A percentile compares a stretch with the other conserved stretches of the same genome.
Evolutionary conservation across 2,113 vertebrate species (phyloP).

Genomic region (Hystrix cristata): DNA sequence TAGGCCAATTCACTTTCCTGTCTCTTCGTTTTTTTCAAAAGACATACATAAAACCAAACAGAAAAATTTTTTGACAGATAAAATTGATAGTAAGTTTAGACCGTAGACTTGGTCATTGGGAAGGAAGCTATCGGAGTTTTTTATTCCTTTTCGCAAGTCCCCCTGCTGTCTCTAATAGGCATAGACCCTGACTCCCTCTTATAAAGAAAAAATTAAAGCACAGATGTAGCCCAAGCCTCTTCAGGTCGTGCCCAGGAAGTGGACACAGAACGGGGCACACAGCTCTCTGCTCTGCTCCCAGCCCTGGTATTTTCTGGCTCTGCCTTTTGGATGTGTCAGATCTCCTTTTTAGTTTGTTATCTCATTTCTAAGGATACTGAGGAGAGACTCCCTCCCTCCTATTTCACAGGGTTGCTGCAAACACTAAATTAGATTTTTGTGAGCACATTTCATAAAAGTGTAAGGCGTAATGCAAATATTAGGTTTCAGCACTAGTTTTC

Average conservation of each 20-base stretch:
- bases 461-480: slow-evolving; percentile 19
- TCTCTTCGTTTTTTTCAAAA: slow-evolving; percentile 65
- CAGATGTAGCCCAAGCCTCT: neutral
- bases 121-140: neutral
- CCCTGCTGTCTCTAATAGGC: slow-evolving; percentile 1
- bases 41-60: slow-evolving; percentile 39
- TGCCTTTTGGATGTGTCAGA: neutral
- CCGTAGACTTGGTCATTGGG: slow-evolving; percentile 16
- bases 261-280: neutral
- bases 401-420: neutral
- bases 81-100: slow-evolving; percentile 63
- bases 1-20: slow-evolving; percentile 32
- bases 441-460: neutral
- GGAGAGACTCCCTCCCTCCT: neutral
- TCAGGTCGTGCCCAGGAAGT: neutral
- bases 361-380: neutral
- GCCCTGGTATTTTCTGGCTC: neutral
- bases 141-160: neutral
- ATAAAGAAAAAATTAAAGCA: slow-evolving; percentile 56
- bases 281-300: neutral
- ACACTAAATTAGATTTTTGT: slow-evolving; percentile 32
- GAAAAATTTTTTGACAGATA: slow-evolving; percentile 38
- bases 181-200: slow-evolving; percentile 15
- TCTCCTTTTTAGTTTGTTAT: neutral
- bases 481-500: neutral